Percentiles rank a stretch among this genome's conserved stretches.
Evolutionary conservation across 2,797 vertebrate genomes (phyloP).

Genomic region (Coluber constrictor): DNA sequence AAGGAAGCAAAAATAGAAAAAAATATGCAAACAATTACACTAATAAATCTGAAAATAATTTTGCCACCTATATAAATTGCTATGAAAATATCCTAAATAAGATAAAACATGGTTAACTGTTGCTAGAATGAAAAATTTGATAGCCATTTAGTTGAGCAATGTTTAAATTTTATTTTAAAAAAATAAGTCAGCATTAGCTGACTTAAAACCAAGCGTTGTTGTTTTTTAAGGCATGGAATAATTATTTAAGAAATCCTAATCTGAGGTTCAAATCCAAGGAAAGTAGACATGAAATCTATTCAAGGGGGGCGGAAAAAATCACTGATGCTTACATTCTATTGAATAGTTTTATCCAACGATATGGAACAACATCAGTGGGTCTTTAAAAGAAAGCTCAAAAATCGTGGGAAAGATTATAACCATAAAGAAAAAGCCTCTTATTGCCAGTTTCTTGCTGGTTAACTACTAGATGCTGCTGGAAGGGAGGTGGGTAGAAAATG

Average conservation of each 20-base stretch:
- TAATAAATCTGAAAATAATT: not conserved
- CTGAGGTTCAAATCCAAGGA: not conserved
- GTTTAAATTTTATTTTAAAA: not conserved
- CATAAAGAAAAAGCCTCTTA: not conserved
- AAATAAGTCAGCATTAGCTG: not conserved
- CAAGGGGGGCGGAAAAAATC: too few species aligned
- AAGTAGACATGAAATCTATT: not conserved
- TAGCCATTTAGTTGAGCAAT: not conserved
- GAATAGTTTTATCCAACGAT: not conserved
- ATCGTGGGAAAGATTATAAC: not conserved
- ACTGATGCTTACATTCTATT: not conserved
- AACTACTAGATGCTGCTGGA: not conserved
- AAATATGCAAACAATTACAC: not conserved
- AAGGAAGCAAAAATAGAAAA: not conserved
- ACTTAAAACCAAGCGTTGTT: not conserved
- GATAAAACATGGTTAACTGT: not conserved
- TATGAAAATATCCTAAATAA: not conserved
- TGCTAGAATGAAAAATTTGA: not conserved
- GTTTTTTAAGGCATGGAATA: not conserved
- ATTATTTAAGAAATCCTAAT: not conserved
- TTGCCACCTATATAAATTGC: not conserved
- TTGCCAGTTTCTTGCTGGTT: not conserved
- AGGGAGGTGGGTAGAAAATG: not conserved
- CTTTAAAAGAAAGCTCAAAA: not conserved
- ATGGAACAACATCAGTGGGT: not conserved